Base-by-base conservation (phyloP, 1,140 invertebrate genomes). In the Zeugodacus cucurbitae region DNA sequence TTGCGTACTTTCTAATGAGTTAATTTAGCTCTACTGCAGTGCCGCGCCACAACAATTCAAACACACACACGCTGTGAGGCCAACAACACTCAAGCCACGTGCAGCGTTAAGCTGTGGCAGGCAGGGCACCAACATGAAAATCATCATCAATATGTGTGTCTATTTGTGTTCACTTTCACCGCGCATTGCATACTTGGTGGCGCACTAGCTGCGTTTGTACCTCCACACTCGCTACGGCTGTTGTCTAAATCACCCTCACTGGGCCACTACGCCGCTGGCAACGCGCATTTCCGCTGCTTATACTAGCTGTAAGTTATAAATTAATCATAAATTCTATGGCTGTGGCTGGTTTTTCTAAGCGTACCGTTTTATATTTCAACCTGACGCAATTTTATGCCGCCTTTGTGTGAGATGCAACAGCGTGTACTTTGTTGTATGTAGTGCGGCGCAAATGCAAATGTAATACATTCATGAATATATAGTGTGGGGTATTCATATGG, bases 11-110 rank as follows among this genome's bases (percentile, higher is more conserved):
- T 88, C 62, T 92, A 92, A 92, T 92, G 91, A 92, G 91, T 92
- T 92, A 92, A 92, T 92, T 92, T 92, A 92, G 91, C 90, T 92
- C 91, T 86, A 57, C 91, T 91, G 89, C 91, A 78, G 34, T 90
- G 90, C 20, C 88, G 29, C 11, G 44, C 82, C 54, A 67, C 14
- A 26, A n/a, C 64, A 29, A 64, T 32, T 26, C 86, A 41, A 41
- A 58, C 70, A 57, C 74, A 59, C 70, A 34, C 8, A 74, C 37
- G 37, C 67, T 74, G 34, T 2, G 37, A 8, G n/a, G 32, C 26
- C 2, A 70, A 26, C 58, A 54, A 44, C 41, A 44, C 3, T 1
- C 7, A 44, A 4, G 14, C n/a, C 64, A 70, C 11, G 26, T 32
- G 14, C 48, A 54, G 48, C 2, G 3, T 29, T 64, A 4, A 32